These are phyloP conservation scores for Siniperca undulata DNA, from an alignment of 2,797 vertebrate genomes.

Conservation along the genomic window DNA sequence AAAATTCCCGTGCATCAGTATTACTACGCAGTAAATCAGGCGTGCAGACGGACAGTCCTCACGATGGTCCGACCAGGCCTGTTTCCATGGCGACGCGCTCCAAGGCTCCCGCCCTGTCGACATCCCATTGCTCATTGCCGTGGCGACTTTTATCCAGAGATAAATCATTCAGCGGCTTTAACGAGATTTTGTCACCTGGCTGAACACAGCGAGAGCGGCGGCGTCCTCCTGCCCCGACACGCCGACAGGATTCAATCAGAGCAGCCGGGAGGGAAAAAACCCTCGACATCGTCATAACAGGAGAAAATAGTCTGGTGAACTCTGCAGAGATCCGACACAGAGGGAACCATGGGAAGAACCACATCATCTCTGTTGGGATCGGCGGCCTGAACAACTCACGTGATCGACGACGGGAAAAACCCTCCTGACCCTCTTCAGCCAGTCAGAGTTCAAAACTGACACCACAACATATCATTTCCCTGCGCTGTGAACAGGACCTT, in stretches of 20 bases:
- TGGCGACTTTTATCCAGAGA: slow-evolving; percentile 67
- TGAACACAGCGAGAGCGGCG: slow-evolving; percentile 1
- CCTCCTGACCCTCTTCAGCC: background rate
- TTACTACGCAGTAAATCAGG: background rate
- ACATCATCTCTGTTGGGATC: background rate
- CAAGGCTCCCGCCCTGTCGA: slow-evolving; percentile 12
- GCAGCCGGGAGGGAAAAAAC: background rate
- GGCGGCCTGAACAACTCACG: background rate
- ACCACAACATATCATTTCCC: background rate
- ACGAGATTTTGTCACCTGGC: slow-evolving; percentile 54
- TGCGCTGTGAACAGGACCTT: background rate
- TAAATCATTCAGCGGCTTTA: slow-evolving; percentile 64
- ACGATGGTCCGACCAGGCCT: background rate
- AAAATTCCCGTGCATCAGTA: background rate
- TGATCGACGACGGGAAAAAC: background rate
- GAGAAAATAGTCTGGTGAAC: background rate
- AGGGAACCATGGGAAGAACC: background rate
- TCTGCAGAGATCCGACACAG: background rate
- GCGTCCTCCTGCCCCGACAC: slow-evolving; percentile 12
- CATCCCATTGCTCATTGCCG: slow-evolving; percentile 48
- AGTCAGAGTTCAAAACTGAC: background rate
- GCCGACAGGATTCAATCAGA: slow-evolving; percentile 28
- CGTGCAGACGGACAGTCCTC: background rate
- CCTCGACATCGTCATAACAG: background rate
- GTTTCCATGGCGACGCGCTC: slow-evolving; percentile 70